Percentiles rank a stretch among this genome's conserved stretches.
phyloP scores from a whole-genome alignment of 2,888 invertebrate genomes.

The Lepetodrilus schrolli region DNA sequence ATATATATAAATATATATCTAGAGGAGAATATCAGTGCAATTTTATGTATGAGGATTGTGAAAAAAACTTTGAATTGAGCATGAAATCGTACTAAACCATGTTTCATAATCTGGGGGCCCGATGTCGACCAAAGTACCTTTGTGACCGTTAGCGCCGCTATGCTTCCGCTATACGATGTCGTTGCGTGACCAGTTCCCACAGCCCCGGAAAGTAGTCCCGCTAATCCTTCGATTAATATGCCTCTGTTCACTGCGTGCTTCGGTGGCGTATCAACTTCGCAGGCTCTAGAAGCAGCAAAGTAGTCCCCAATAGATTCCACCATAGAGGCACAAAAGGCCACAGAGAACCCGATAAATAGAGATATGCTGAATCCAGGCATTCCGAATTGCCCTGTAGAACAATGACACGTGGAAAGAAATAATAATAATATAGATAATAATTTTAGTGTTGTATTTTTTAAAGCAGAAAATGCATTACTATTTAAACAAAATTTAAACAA shows the following conservation, averaged over 20 bases:
- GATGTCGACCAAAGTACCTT: no score
- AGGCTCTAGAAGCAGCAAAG: conserved; percentile 51
- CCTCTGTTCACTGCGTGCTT: conserved; percentile 62
- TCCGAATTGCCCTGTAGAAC: conserved; percentile 63
- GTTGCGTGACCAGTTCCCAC: conserved; percentile 65
- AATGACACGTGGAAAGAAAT: no score
- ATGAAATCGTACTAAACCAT: no score
- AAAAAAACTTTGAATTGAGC: no score
- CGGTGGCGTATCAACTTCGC: conserved; percentile 51
- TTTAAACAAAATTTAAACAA: background rate
- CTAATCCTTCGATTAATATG: conserved; percentile 58
- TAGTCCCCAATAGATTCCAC: conserved; percentile 65
- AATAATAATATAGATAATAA: no score
- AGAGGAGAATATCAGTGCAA: no score
- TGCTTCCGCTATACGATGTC: conserved; percentile 58
- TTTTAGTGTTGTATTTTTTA: no score
- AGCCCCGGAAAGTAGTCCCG: conserved; percentile 57
- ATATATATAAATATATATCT: no score
- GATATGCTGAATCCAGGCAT: conserved; percentile 52
- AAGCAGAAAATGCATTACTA: no score
- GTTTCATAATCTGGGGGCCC: no score
- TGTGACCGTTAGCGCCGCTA: conserved; percentile 46
- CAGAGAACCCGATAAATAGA: conserved; percentile 55
- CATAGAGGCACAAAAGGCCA: conserved; percentile 55
- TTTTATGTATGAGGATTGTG: no score